Evolutionary conservation across 2,797 vertebrate species (phyloP).

Genomic region (Acipenser transmontanus): DNA sequence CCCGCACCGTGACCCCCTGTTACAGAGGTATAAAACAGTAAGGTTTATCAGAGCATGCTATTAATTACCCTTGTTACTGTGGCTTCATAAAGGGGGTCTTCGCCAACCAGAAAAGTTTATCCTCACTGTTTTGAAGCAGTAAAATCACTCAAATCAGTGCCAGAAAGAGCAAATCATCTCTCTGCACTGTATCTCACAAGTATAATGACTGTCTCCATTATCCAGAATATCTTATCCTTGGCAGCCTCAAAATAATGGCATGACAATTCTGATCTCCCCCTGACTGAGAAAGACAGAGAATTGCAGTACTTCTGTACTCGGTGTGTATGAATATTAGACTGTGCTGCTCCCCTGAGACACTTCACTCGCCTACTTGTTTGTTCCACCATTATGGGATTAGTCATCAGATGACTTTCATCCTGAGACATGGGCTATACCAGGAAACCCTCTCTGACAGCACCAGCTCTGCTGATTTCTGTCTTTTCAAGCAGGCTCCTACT

Average conservation of each 20-base stretch:
- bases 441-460: neutral
- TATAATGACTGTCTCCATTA: constrained; percentile 1
- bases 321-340: constrained; percentile 15
- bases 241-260: neutral
- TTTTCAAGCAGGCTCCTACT: constrained; percentile 9
- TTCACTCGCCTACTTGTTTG: constrained; percentile 1
- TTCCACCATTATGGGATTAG: constrained; percentile 13
- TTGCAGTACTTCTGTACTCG: constrained; percentile 4
- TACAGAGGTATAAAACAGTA: too few relatives aligned
- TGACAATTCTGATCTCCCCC: neutral
- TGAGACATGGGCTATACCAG: neutral
- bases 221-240: neutral
- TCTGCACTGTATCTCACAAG: neutral
- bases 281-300: neutral
- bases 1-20: too few relatives aligned
- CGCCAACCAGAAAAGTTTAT: too few relatives aligned
- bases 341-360: constrained; percentile 10
- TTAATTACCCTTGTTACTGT: too few relatives aligned
- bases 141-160: neutral
- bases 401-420: constrained; percentile 11
- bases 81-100: too few relatives aligned
- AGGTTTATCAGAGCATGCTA: too few relatives aligned
- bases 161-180: neutral
- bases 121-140: too few relatives aligned
- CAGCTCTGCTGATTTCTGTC: neutral